These are phyloP conservation scores for Porites cylindrica DNA, from an alignment of 92 coral and sea anemone genomes.

Conservation along the genomic window DNA sequence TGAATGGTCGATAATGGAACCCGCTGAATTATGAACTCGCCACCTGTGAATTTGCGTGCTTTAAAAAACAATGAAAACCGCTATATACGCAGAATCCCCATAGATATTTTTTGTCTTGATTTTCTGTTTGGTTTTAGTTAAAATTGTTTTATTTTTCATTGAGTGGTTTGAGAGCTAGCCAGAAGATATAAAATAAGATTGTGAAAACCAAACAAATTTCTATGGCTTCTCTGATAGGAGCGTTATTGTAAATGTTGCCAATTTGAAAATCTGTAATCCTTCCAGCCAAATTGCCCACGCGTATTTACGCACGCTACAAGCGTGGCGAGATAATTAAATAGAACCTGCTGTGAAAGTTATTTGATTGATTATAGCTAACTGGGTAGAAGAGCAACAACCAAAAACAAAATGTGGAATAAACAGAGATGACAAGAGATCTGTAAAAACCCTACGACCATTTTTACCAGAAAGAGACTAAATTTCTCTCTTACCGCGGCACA, in stretches of 20 bases:
- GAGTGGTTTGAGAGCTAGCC: background rate
- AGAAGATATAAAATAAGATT: background rate
- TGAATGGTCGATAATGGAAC: constrained; percentile 15
- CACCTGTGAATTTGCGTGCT: constrained; percentile 15
- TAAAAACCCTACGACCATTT: background rate
- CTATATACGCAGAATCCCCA: background rate
- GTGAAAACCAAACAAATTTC: background rate
- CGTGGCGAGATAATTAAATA: background rate
- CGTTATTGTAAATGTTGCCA: background rate
- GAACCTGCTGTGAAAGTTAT: background rate
- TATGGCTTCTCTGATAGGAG: background rate
- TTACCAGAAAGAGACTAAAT: no score
- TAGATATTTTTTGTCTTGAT: background rate
- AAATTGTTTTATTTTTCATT: background rate
- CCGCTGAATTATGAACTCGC: constrained; percentile 3
- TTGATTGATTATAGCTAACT: background rate
- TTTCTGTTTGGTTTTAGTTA: background rate
- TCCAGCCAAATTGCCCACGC: background rate
- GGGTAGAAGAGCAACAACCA: background rate
- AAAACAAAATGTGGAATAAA: background rate
- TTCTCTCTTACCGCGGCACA: no score
- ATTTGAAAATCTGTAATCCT: background rate
- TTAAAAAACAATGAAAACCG: background rate
- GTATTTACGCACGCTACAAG: background rate
- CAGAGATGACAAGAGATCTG: background rate